Conservation (phyloP, 2,888 invertebrate species). For the Macroteleia sp. region DNA sequence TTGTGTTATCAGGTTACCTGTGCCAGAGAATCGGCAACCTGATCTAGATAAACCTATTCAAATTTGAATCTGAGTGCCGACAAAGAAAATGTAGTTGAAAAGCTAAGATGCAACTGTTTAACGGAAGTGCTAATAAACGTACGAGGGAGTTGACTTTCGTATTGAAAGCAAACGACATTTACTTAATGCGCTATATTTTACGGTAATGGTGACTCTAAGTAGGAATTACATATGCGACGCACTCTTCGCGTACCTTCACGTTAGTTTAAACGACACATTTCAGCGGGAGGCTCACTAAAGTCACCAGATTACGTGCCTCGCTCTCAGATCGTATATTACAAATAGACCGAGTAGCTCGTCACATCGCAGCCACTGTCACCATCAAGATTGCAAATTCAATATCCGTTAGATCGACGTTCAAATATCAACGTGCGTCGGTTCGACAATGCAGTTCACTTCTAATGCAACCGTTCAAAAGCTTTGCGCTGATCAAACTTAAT, state of each 20-base stretch:
- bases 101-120: conserved; percentile 34
- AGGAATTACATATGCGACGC: conserved; percentile 82
- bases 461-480: conserved; percentile 57
- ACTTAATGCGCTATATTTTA: conserved; percentile 76
- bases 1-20: neutral
- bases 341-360: conserved; percentile 63
- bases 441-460: conserved; percentile 47
- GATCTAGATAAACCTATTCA: conserved; percentile 7
- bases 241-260: conserved; percentile 81
- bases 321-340: conserved; percentile 67
- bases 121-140: conserved; percentile 49
- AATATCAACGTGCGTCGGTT: too few relatives aligned
- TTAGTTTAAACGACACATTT: conserved; percentile 81
- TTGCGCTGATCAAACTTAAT: conserved; percentile 42
- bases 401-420: too few relatives aligned
- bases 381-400: conserved; percentile 76
- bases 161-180: conserved; percentile 63
- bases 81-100: conserved; percentile 32
- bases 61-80: conserved; percentile 16
- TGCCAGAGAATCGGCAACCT: conserved; percentile 1
- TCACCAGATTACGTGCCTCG: conserved; percentile 69
- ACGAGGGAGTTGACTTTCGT: conserved; percentile 59
- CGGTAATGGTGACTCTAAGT: conserved; percentile 78
- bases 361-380: conserved; percentile 69
- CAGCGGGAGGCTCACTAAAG: conserved; percentile 70